Evolutionary conservation across 1,140 invertebrate species (phyloP).

Genomic region (Drosophila subpulchrella): DNA sequence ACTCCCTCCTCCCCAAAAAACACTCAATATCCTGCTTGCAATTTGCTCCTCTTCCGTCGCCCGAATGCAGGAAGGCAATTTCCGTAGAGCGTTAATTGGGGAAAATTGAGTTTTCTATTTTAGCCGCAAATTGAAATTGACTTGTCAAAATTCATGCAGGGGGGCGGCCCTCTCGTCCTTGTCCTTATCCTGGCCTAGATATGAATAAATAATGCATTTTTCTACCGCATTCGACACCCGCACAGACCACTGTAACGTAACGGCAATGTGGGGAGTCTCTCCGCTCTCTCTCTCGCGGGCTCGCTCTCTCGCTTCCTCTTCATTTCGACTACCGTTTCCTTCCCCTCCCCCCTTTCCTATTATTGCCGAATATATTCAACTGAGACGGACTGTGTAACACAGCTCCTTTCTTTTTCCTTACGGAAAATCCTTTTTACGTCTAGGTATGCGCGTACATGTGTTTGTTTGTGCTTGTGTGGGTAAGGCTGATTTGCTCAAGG

Average conservation of each 20-base stretch:
- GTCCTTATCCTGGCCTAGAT: neutral
- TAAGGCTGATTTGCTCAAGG: slow-evolving; percentile 76
- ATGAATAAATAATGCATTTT: slow-evolving; percentile 66
- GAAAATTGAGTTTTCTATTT: slow-evolving; percentile 29
- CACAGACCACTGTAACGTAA: slow-evolving; percentile 64
- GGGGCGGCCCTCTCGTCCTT: neutral
- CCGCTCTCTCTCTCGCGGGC: slow-evolving; percentile 21
- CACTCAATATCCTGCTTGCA: slow-evolving; percentile 1
- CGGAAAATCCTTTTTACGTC: slow-evolving; percentile 66
- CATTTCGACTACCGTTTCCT: slow-evolving; percentile 40
- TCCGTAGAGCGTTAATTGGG: slow-evolving; percentile 18
- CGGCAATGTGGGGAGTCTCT: slow-evolving; percentile 34
- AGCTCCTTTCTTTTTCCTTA: slow-evolving; percentile 44
- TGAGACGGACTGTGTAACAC: slow-evolving; percentile 42
- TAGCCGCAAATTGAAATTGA: slow-evolving; percentile 46
- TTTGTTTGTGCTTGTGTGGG: slow-evolving; percentile 46
- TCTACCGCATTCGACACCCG: slow-evolving; percentile 45
- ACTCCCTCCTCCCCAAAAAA: neutral
- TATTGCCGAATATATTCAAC: slow-evolving; percentile 71
- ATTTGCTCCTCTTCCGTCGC: neutral
- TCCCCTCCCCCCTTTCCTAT: slow-evolving; percentile 22
- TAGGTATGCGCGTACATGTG: slow-evolving; percentile 39
- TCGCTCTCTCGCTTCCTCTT: slow-evolving; percentile 47
- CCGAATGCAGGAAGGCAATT: slow-evolving; percentile 21
- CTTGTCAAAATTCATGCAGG: slow-evolving; percentile 33